A percentile compares a stretch with the other conserved stretches of the same genome.
Evolutionary conservation across 2,113 vertebrate genomes (phyloP).

Genomic region (Crotalus viridis): DNA sequence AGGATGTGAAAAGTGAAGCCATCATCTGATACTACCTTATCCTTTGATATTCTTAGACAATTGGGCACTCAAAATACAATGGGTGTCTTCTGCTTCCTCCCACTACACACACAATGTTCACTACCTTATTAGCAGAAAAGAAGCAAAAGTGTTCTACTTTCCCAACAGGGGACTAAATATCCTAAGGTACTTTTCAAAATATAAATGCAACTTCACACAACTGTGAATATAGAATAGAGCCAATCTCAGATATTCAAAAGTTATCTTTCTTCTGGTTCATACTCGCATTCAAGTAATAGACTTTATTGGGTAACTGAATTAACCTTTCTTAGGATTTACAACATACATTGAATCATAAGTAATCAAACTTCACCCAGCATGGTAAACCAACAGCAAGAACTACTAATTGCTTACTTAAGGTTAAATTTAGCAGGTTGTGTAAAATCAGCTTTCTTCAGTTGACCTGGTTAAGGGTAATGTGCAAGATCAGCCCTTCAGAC

Average conservation of each 20-base stretch:
- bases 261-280: background rate
- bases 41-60: constrained; percentile 2
- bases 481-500: background rate
- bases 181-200: background rate
- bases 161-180: background rate
- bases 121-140: background rate
- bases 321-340: background rate
- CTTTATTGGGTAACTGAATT: background rate
- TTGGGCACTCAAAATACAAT: background rate
- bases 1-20: background rate
- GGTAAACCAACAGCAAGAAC: background rate
- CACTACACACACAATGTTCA: background rate
- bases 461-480: background rate
- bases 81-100: background rate
- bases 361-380: background rate
- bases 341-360: background rate
- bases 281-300: background rate
- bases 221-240: background rate
- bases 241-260: background rate
- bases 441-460: background rate
- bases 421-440: background rate
- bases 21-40: background rate
- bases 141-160: background rate
- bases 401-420: background rate
- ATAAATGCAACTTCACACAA: background rate